Percentiles rank a stretch among this genome's conserved stretches.
These are phyloP conservation scores for Belgica antarctica DNA, from an alignment of 2,888 invertebrate species.

Conservation along the genomic window DNA sequence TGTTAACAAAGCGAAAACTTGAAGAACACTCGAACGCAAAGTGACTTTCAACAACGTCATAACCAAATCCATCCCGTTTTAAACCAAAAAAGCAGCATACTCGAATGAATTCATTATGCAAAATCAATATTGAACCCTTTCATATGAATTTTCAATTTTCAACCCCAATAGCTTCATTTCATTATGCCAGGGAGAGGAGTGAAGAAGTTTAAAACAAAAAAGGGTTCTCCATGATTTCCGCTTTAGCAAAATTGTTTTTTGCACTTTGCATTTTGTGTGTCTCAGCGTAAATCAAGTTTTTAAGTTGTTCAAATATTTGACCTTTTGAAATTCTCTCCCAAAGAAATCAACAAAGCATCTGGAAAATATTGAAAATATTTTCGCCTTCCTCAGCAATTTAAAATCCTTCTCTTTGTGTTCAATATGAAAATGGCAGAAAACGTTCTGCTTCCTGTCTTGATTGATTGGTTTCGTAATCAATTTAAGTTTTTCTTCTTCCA, in stretches of 20 bases:
- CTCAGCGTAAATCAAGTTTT: constrained; percentile 18
- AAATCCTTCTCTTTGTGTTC: not conserved
- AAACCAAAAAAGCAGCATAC: not conserved
- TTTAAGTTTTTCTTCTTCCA: constrained; percentile 20
- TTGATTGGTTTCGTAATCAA: constrained; percentile 42
- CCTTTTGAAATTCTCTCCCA: not conserved
- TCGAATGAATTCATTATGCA: constrained; percentile 43
- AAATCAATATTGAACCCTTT: constrained; percentile 44
- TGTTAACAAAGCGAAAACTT: no score
- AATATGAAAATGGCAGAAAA: no score
- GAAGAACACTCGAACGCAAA: no score
- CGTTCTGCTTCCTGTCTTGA: no score
- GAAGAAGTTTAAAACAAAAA: not conserved
- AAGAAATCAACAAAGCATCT: not conserved
- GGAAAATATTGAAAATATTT: not conserved
- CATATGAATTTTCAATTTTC: constrained; percentile 42
- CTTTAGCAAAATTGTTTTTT: constrained; percentile 3
- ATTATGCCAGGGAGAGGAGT: not conserved
- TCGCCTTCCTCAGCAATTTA: not conserved
- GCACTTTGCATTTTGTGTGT: constrained; percentile 16
- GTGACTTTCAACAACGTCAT: no score
- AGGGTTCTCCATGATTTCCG: constrained; percentile 23
- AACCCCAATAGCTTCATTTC: constrained; percentile 44
- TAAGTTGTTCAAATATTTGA: not conserved
- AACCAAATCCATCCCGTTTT: no score